Percentiles rank a stretch among this genome's conserved stretches.
Evolutionary conservation across 2,113 vertebrate species (phyloP).

Genomic region (Rutilus rutilus): DNA sequence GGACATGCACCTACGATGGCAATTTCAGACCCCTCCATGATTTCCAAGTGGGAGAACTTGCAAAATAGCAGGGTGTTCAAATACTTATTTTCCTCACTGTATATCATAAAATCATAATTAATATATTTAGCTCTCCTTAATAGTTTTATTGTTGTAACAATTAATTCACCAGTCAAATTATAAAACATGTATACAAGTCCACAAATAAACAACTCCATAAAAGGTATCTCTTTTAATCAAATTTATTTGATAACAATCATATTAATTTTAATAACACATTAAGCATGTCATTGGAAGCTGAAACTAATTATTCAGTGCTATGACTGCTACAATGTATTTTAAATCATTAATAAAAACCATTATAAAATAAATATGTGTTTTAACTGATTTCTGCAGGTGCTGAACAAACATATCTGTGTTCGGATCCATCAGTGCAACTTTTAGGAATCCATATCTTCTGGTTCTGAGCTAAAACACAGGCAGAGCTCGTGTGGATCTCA

Average conservation of each 20-base stretch:
- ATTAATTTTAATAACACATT: not conserved
- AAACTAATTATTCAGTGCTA: not conserved
- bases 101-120: too few species aligned
- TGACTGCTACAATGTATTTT: not conserved
- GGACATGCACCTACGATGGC: too few species aligned
- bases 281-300: not conserved
- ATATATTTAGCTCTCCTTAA: too few species aligned
- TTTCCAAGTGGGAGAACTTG: too few species aligned
- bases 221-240: not conserved
- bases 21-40: too few species aligned
- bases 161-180: too few species aligned
- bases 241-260: not conserved
- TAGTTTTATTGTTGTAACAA: too few species aligned
- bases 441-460: constrained; percentile 64
- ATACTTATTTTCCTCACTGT: too few species aligned
- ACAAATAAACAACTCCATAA: constrained; percentile 1
- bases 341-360: not conserved
- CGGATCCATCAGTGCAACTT: constrained; percentile 59
- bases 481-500: constrained; percentile 9
- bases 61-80: too few species aligned
- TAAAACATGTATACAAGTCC: not conserved
- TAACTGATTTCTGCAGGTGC: constrained; percentile 55
- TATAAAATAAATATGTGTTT: constrained; percentile 49
- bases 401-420: constrained; percentile 72
- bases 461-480: constrained; percentile 71